phyloP scores from a whole-genome alignment of 2,797 vertebrate genomes.

The Phataginus tricuspis region DNA sequence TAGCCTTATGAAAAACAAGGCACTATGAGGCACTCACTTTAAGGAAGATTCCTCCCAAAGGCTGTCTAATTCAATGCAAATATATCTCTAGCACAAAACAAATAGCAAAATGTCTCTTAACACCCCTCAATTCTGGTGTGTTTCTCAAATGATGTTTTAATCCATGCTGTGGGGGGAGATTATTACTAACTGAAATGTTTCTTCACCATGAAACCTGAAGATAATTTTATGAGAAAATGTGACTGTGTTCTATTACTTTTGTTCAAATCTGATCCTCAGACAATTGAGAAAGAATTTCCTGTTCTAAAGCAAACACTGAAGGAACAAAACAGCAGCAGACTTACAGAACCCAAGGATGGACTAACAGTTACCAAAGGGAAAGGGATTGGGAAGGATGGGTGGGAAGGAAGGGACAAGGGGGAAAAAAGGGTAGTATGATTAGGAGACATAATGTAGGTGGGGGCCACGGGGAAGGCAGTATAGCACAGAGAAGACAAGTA shows the following conservation, averaged over 20 bases:
- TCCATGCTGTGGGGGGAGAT: neutral
- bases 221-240: slow-evolving; percentile 79
- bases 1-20: slow-evolving; percentile 63
- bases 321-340: too few species aligned
- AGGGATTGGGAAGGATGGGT: too few species aligned
- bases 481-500: too few species aligned
- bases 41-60: slow-evolving; percentile 46
- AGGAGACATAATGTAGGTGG: too few species aligned
- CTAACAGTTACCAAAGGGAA: too few species aligned
- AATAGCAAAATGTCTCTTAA: slow-evolving; percentile 45
- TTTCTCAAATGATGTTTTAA: slow-evolving; percentile 3
- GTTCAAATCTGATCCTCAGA: slow-evolving; percentile 73
- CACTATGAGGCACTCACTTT: slow-evolving; percentile 1
- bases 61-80: slow-evolving; percentile 27
- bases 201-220: slow-evolving; percentile 67
- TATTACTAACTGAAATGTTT: slow-evolving; percentile 50
- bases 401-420: too few species aligned
- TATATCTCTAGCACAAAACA: slow-evolving; percentile 40
- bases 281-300: slow-evolving; percentile 58
- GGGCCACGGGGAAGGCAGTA: too few species aligned
- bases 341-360: too few species aligned
- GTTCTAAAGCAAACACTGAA: too few species aligned
- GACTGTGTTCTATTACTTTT: slow-evolving; percentile 55
- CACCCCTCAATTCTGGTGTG: neutral
- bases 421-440: too few species aligned